Base-by-base conservation (phyloP, 2,797 vertebrate species). In the Alcedo quadribrachys region DNA sequence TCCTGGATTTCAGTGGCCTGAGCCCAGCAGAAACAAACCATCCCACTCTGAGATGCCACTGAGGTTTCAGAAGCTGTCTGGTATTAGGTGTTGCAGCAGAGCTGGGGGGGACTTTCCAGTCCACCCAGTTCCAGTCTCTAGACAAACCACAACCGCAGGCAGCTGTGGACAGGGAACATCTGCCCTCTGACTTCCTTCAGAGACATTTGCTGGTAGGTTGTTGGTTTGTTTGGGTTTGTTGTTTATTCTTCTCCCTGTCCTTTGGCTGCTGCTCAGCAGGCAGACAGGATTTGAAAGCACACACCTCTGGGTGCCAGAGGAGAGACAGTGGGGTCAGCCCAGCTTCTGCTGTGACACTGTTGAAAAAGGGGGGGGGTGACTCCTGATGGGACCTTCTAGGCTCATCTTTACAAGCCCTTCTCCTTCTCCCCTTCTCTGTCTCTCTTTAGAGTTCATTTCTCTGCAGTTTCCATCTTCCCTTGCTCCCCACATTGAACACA, bases 91-190 rank as follows among this genome's bases (percentile, higher is more conserved):
- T 78, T 85, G 78, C 66, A 91, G 85, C 66, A 68, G 87, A 51
- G 61, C 51, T 8, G 54, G 48, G 73, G 77, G 77, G 77, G 35
- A 86, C 84, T 68, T 97, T 95, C 97, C 97, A 92, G 94, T 54
- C 68, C 60, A 67, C 51, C 46, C 57, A 50, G 90, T 58, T 85
- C 90, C 86, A 68, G 96, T 82, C 75, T 95, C 63, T 86, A 97
- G 95, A 96, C 96, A 95, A 96, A 96, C 97, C 97, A 95, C 96
- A 96, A 92, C 94, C 97, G 95, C 97, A 94, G 89, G 94, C 94
- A 81, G 92, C 87, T 61, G 93, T 17, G 54, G 91, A 93, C 94
- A 92, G 91, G 88, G 92, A 96, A 94, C 97, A 97, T 96, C 97
- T 97, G 97, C 87, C 69, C 92, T 92, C 90, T 77, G 74, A 67